phyloP scores from a whole-genome alignment of 2,113 vertebrate species.

The Ceratotherium simum region DNA sequence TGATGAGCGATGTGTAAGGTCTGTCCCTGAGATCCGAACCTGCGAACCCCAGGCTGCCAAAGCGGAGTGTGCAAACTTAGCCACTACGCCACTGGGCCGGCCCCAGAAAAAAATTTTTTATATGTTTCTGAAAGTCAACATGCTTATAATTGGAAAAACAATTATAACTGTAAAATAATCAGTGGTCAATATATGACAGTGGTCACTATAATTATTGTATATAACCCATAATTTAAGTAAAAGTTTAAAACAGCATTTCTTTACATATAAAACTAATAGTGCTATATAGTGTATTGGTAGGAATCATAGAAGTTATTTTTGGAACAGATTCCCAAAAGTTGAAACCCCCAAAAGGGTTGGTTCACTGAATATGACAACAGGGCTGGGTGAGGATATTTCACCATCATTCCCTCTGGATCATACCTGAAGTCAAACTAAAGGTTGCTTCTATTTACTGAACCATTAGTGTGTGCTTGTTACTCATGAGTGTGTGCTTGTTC shows the following conservation, averaged over 20 bases:
- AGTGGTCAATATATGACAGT: not conserved
- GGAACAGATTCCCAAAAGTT: not conserved
- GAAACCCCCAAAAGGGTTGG: not conserved
- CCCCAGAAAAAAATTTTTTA: not conserved
- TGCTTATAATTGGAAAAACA: not conserved
- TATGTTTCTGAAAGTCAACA: not conserved
- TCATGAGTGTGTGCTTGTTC: not conserved
- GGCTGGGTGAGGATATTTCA: not conserved
- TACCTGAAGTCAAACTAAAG: not conserved
- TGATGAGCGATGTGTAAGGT: too few relatives aligned
- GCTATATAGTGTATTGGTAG: not conserved
- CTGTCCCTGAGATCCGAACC: too few relatives aligned
- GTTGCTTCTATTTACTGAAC: not conserved
- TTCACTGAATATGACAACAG: not conserved
- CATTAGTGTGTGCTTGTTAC: not conserved
- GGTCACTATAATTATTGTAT: not conserved
- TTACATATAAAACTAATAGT: not conserved
- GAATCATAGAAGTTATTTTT: conserved; percentile 31
- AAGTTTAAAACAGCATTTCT: conserved; percentile 1
- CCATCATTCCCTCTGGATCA: not conserved
- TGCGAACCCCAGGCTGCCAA: too few relatives aligned
- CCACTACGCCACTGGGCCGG: too few relatives aligned
- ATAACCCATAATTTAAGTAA: not conserved
- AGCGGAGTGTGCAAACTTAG: too few relatives aligned
- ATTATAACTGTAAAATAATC: conserved; percentile 2